A percentile compares a stretch with the other conserved stretches of the same genome.
Evolutionary conservation across 2,113 vertebrate species (phyloP).

Genomic region (Aegotheles bennettii): DNA sequence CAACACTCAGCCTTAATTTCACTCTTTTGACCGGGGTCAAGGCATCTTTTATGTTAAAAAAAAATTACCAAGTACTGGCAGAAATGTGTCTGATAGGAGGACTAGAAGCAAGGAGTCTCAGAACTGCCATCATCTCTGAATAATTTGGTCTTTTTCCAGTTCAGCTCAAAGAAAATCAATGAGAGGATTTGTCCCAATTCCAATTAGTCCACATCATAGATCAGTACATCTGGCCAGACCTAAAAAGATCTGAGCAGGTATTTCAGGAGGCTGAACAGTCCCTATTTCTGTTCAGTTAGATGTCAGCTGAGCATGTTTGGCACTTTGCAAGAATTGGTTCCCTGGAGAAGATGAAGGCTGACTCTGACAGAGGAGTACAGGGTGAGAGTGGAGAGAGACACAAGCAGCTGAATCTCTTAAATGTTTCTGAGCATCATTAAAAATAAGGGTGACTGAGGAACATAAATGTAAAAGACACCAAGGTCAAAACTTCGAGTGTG

Average conservation of each 20-base stretch:
- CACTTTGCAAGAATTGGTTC: not conserved
- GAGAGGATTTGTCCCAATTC: not conserved
- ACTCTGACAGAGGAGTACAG: not conserved
- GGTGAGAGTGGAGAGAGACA: not conserved
- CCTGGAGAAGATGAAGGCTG: not conserved
- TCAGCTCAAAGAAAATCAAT: not conserved
- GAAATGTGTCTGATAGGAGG: not conserved
- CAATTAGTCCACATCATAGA: not conserved
- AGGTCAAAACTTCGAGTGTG: not conserved
- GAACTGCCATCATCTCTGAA: not conserved
- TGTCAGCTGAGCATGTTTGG: not conserved
- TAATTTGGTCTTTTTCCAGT: not conserved
- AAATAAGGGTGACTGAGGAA: not conserved
- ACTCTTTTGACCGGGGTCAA: not conserved
- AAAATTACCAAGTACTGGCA: not conserved
- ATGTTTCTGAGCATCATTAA: constrained; percentile 6
- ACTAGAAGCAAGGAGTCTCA: not conserved
- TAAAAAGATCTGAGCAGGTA: not conserved
- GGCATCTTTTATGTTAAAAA: not conserved
- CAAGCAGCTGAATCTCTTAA: not conserved
- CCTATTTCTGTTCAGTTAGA: constrained; percentile 26
- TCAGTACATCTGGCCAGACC: not conserved
- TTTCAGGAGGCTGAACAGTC: not conserved
- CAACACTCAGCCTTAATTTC: not conserved
- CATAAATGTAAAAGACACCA: not conserved